Base-by-base conservation (phyloP, 2,888 invertebrate species). In the Rotaria sp. region DNA sequence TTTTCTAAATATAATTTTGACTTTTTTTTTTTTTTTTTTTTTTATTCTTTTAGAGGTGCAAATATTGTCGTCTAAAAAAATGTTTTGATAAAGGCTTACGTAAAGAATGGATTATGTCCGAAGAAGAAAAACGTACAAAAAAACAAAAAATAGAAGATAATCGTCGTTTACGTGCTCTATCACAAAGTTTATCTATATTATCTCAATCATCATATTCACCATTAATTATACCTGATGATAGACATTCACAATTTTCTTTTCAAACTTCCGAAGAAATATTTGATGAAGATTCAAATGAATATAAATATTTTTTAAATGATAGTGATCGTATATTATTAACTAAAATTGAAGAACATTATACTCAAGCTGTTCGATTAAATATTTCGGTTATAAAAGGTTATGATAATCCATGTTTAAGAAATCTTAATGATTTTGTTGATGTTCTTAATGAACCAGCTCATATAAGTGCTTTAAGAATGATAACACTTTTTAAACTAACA, bases 61-160 rank as follows among this genome's bases (percentile, higher is more conserved):
- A 67, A 67, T 30, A 30, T 67, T 67, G 67, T 67, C 67, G 67
- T 67, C 21, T 67, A 10, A 67, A 67, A 30, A 67, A 35, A 67
- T 67, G 67, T 7, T 67, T 67, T 38, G 35, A 67, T 21, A 67
- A 67, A 21, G 67, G 67, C 18, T 67, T 67, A 35, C 30, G 67
- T 1, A 67, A 67, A 67, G 67, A 67, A 18, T 67, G 67, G 67
- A 67, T 67, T 21, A 67, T 67, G 67, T 30, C 67, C 5, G 67
- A 67, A 67, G 67, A 67, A 35, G 67, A 67, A 67, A 67, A 67
- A 35, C 67, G 67, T 67, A 38, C 67, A 35, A 67, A 67, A 67
- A 67, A 38, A 67, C 67, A 35, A 35, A 67, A 67, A 67, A 67
- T 67, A 35, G 67, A 67, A 35, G 67, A 67, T 67, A 67, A 67